phyloP scores from a whole-genome alignment of 2,888 invertebrate species.

The Pomacea canaliculata region DNA sequence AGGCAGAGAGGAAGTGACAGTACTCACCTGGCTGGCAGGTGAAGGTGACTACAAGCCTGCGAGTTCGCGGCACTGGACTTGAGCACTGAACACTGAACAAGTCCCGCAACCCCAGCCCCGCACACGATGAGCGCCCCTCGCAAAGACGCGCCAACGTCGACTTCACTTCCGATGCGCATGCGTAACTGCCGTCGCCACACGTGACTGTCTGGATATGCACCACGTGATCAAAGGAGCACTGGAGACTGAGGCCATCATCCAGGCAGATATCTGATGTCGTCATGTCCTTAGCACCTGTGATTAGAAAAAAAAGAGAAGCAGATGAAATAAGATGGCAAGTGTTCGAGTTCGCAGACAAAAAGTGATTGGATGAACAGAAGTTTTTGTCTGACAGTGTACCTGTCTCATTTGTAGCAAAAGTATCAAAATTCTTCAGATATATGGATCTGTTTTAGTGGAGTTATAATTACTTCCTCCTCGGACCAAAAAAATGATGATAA shows the following conservation, averaged over 20 bases:
- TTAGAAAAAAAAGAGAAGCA: too few relatives aligned
- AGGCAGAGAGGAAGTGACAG: too few relatives aligned
- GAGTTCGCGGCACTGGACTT: not conserved
- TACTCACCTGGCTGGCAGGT: slow-evolving; percentile 8
- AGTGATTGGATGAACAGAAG: too few relatives aligned
- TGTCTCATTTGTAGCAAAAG: too few relatives aligned
- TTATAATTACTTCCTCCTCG: too few relatives aligned
- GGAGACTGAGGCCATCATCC: not conserved
- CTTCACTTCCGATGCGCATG: not conserved
- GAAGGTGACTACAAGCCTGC: slow-evolving; percentile 7
- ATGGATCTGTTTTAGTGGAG: too few relatives aligned
- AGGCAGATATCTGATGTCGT: not conserved
- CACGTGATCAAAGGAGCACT: not conserved
- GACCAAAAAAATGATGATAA: too few relatives aligned
- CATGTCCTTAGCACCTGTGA: too few relatives aligned
- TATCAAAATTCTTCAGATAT: too few relatives aligned
- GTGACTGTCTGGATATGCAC: slow-evolving; percentile 4
- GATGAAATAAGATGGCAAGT: too few relatives aligned
- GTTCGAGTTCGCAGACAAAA: too few relatives aligned
- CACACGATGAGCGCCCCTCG: slow-evolving; percentile 13
- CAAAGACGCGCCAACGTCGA: not conserved
- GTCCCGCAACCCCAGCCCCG: slow-evolving; percentile 7
- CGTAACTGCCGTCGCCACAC: not conserved
- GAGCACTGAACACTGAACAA: slow-evolving; percentile 8
- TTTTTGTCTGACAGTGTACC: too few relatives aligned